Base-by-base conservation (phyloP, 2,888 invertebrate genomes). In the Melikaiella ostensackeni region DNA sequence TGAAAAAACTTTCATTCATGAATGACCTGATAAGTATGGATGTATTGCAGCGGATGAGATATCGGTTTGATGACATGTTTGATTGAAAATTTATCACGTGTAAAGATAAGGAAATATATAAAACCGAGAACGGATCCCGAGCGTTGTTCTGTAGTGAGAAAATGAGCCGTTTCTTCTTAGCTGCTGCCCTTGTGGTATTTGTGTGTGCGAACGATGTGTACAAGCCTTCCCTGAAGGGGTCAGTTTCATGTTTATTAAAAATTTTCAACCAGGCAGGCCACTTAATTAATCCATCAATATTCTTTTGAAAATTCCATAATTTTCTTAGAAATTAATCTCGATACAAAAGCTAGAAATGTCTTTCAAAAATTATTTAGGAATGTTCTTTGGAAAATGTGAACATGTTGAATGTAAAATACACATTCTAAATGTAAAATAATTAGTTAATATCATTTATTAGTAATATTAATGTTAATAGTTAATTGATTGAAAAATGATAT, bases 161-260 rank as follows among this genome's bases (percentile, higher is more conserved):
- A 70, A 70, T 70, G 70, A 50, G 33, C 13, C 30, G 70, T 30
- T 50, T 27, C 50, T 50, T 70, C 46, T 55, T 70, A 13, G 30
- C 30, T 50, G 46, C 50, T 70, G 70, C 70, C 70, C 70, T 70
- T 33, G 70, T 70, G 70, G 70, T 50, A 70, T n/a, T 21, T 11
- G 46, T 11, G 11, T n/a, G 50, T 33, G 50, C 46, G 13, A 46
- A 21, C 8, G 30, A 50, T 50, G 30, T n/a, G 9, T 11, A 30
- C 6, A 4, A 27, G 11, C n/a, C 50, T 42, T 9, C 27, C 30
- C n/a, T 50, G 0, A n/a, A 70, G 27, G 70, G 70, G 70, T 70
- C 13, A 70, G 50, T 70, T 42, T 16, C 4, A 62, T 11, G n/a
- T n/a, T n/a, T n/a, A n/a, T 8, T 3, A n/a, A 9, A 35, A 9